A percentile compares a stretch with the other conserved stretches of the same genome.
Evolutionary conservation across 2,113 vertebrate species (phyloP).

Genomic region (Microtus pennsylvanicus): DNA sequence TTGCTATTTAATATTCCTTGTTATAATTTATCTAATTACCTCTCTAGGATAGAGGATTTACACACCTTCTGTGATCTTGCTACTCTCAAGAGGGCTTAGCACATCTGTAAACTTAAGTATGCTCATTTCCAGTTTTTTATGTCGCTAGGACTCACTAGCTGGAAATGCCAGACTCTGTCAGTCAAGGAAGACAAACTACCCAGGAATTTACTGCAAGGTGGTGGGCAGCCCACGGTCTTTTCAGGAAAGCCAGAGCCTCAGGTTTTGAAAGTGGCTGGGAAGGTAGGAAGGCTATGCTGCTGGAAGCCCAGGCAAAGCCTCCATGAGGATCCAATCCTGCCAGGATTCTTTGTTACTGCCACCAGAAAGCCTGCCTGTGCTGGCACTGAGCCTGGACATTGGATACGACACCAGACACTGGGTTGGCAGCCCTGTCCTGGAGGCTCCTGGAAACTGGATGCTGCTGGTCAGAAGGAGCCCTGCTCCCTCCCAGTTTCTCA

Average conservation of each 20-base stretch:
- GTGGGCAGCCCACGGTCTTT: background rate
- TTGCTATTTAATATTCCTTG: background rate
- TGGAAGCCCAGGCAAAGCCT: background rate
- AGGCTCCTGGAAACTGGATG: background rate
- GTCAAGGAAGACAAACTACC: slow-evolving; percentile 10
- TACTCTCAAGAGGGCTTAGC: background rate
- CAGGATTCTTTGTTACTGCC: background rate
- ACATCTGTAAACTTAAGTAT: slow-evolving; percentile 5
- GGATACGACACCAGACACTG: background rate
- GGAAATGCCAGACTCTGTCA: background rate
- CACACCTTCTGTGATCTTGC: background rate
- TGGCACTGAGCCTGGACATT: background rate
- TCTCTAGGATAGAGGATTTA: background rate
- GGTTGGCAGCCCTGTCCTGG: background rate
- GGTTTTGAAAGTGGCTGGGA: slow-evolving; percentile 4
- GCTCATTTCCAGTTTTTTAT: background rate
- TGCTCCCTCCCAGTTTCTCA: background rate
- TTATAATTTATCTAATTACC: slow-evolving; percentile 18
- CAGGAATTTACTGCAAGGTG: slow-evolving; percentile 40
- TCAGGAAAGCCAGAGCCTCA: slow-evolving; percentile 4
- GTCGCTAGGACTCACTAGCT: background rate
- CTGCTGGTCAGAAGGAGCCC: slow-evolving; percentile 12
- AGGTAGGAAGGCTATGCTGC: background rate
- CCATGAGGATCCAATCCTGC: background rate
- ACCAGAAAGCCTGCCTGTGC: background rate